phyloP scores from a whole-genome alignment of 2,797 vertebrate genomes.

The Chromobotia macracanthus region DNA sequence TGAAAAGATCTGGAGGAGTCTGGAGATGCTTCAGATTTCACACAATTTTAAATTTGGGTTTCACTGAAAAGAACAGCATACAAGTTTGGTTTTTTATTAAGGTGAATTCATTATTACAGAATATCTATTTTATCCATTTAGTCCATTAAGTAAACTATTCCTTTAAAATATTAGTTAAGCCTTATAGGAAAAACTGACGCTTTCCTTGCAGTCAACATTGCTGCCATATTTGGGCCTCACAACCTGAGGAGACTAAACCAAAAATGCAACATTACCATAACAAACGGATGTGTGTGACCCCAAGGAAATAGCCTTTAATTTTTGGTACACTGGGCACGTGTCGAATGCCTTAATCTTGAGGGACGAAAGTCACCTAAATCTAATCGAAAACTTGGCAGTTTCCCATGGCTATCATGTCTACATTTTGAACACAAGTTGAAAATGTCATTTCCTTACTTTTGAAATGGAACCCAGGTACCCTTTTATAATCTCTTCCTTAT shows the following conservation, averaged over 20 bases:
- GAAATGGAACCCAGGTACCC: slow-evolving; percentile 40
- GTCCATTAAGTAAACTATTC: too few species aligned
- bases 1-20: too few species aligned
- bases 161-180: not conserved
- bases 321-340: slow-evolving; percentile 7
- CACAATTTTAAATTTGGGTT: too few species aligned
- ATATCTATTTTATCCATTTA: too few species aligned
- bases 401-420: slow-evolving; percentile 33
- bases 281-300: not conserved
- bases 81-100: too few species aligned
- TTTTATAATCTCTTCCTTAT: slow-evolving; percentile 41
- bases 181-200: too few species aligned
- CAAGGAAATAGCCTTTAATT: slow-evolving; percentile 5
- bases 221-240: not conserved
- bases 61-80: too few species aligned
- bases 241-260: too few species aligned
- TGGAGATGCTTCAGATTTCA: too few species aligned
- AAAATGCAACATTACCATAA: slow-evolving; percentile 1
- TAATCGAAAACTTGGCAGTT: slow-evolving; percentile 14
- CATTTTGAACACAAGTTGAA: slow-evolving; percentile 24
- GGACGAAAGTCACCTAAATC: not conserved
- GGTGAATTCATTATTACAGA: too few species aligned
- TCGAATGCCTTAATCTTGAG: slow-evolving; percentile 18
- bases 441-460: slow-evolving; percentile 44
- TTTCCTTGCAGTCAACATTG: too few species aligned